phyloP scores from a whole-genome alignment of 2,113 vertebrate genomes.

The Myotis yumanensis region DNA sequence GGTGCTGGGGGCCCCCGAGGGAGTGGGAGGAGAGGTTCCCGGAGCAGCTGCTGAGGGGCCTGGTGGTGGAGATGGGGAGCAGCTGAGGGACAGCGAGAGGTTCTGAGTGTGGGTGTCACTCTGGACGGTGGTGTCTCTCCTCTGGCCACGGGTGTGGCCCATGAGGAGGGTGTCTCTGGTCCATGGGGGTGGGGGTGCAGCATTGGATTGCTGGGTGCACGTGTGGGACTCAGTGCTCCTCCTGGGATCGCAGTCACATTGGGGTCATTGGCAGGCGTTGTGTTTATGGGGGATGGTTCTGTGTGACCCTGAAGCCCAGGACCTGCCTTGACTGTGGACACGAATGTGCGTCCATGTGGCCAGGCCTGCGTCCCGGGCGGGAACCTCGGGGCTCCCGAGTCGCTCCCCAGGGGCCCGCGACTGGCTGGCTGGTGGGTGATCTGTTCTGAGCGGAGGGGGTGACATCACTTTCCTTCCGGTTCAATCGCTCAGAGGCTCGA shows the following conservation, averaged over 20 bases:
- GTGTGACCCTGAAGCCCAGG: too few relatives aligned
- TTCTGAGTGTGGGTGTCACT: neutral
- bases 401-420: too few relatives aligned
- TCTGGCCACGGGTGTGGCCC: neutral
- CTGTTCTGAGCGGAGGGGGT: neutral
- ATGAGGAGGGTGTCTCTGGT: neutral
- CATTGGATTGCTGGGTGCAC: too few relatives aligned
- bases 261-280: too few relatives aligned
- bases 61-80: neutral
- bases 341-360: neutral
- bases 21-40: constrained; percentile 23
- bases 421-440: neutral
- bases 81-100: too few relatives aligned
- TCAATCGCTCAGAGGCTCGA: neutral
- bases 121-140: neutral
- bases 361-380: neutral
- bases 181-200: rapidly evolving
- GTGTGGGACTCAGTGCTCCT: too few relatives aligned
- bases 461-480: neutral
- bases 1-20: rapidly evolving
- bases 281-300: too few relatives aligned
- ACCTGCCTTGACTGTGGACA: neutral
- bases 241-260: too few relatives aligned
- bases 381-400: neutral
- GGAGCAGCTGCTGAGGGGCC: constrained; percentile 9